Evolutionary conservation across 2,888 invertebrate species (phyloP).

Genomic region (Eumacrocentrus americanus): DNA sequence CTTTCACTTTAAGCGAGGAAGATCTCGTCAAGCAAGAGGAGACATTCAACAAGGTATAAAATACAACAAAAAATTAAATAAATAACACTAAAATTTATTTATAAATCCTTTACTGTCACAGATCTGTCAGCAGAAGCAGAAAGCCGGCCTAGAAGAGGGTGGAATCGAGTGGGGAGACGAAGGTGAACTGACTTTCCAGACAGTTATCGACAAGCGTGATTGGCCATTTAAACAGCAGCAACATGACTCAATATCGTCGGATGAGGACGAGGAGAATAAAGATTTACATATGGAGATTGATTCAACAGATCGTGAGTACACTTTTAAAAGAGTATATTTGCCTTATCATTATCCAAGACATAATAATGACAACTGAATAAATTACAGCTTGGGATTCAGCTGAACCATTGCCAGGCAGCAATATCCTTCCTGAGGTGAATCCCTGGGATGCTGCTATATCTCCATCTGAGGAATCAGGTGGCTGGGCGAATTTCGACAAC

Average conservation of each 20-base stretch:
- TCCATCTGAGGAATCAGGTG: constrained; percentile 49
- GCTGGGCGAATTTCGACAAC: constrained; percentile 58
- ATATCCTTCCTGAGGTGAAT: constrained; percentile 44
- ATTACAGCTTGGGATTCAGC: constrained; percentile 48
- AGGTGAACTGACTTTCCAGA: constrained; percentile 62
- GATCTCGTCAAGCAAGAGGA: constrained; percentile 63
- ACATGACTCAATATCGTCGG: constrained; percentile 59
- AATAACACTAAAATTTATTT: neutral
- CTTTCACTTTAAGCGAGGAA: constrained; percentile 63
- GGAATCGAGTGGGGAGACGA: constrained; percentile 62
- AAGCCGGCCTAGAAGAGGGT: constrained; percentile 49
- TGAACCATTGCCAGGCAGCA: constrained; percentile 39
- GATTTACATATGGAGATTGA: constrained; percentile 61
- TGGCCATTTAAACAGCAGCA: constrained; percentile 52
- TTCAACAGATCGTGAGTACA: constrained; percentile 62
- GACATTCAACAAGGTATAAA: constrained; percentile 69
- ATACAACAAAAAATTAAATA: constrained; percentile 53
- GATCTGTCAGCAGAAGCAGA: constrained; percentile 55
- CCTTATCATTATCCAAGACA: no score
- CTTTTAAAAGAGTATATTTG: constrained; percentile 9
- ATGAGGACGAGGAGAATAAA: constrained; percentile 62
- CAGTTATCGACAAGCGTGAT: constrained; percentile 63
- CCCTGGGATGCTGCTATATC: constrained; percentile 50
- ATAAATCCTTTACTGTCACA: constrained; percentile 31
- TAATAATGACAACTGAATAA: no score